A percentile compares a stretch with the other conserved stretches of the same genome.
Conservation (phyloP, 2,113 vertebrate species). For the Ciconia maguari region DNA sequence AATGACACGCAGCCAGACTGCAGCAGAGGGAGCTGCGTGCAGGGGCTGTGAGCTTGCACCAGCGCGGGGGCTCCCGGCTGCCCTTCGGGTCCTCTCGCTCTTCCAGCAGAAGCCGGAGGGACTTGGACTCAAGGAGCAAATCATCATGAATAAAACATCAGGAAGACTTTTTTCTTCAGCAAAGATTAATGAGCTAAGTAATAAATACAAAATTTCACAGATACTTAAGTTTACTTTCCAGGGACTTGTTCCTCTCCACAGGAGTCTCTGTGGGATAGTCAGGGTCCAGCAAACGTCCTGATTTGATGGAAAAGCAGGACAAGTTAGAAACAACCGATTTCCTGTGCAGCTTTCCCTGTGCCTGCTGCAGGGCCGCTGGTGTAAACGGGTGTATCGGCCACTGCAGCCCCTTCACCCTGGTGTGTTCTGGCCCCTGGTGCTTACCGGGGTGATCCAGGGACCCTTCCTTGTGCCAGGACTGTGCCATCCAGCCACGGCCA, state of each 20-base stretch:
- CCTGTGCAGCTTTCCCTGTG: neutral
- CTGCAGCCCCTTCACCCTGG: neutral
- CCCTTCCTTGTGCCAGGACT: neutral
- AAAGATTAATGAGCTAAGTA: slow-evolving; percentile 55
- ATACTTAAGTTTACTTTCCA: slow-evolving; percentile 31
- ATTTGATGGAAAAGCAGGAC: neutral
- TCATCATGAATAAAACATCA: slow-evolving; percentile 39
- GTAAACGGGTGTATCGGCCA: accelerated
- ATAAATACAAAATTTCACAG: slow-evolving; percentile 44
- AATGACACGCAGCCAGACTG: neutral
- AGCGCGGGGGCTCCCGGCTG: neutral
- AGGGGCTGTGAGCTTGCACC: neutral
- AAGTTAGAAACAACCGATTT: neutral
- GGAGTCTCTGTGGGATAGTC: neutral
- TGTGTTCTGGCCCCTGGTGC: neutral
- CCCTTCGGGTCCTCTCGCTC: neutral
- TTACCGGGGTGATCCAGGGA: neutral
- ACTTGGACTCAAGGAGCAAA: neutral
- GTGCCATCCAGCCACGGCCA: too few species aligned
- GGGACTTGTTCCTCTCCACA: neutral
- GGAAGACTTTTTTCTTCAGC: neutral
- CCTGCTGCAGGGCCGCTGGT: neutral
- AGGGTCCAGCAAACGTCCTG: neutral
- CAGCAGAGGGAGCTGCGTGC: neutral
- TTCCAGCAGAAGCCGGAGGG: neutral